phyloP scores from a whole-genome alignment of 2,797 vertebrate species.

The Gymnothorax reevesii region DNA sequence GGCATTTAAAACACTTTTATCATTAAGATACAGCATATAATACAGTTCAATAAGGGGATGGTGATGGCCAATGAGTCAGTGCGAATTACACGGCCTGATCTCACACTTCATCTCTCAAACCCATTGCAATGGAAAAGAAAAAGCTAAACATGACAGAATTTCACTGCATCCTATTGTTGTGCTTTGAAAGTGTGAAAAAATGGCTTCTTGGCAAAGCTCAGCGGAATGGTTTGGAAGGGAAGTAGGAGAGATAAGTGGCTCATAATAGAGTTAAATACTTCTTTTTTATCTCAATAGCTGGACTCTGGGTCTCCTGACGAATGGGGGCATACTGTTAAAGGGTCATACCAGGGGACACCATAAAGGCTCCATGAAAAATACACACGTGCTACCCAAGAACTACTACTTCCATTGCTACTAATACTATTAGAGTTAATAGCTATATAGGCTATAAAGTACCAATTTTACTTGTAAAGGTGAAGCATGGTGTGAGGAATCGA shows the following conservation, averaged over 20 bases:
- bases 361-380: constrained; percentile 6
- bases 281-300: not conserved
- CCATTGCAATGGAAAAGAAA: constrained; percentile 1
- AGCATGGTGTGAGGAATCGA: too few species aligned
- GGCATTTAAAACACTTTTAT: too few species aligned
- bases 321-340: not conserved
- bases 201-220: too few species aligned
- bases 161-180: not conserved
- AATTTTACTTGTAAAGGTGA: too few species aligned
- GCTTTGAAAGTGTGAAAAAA: not conserved
- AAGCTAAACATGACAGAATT: constrained; percentile 13
- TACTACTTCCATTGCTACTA: too few species aligned
- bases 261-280: not conserved
- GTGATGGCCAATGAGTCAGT: not conserved
- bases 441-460: too few species aligned
- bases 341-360: not conserved
- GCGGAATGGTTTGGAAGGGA: too few species aligned
- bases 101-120: not conserved
- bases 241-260: not conserved
- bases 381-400: not conserved
- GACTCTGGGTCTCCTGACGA: not conserved
- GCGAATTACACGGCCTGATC: not conserved
- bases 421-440: not conserved
- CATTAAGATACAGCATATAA: too few species aligned
- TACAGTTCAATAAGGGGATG: not conserved